Evolutionary conservation across 2,888 invertebrate species (phyloP), one percentile per base, ranked within the genome.

Genomic region (Heliconius cydno): DNA sequence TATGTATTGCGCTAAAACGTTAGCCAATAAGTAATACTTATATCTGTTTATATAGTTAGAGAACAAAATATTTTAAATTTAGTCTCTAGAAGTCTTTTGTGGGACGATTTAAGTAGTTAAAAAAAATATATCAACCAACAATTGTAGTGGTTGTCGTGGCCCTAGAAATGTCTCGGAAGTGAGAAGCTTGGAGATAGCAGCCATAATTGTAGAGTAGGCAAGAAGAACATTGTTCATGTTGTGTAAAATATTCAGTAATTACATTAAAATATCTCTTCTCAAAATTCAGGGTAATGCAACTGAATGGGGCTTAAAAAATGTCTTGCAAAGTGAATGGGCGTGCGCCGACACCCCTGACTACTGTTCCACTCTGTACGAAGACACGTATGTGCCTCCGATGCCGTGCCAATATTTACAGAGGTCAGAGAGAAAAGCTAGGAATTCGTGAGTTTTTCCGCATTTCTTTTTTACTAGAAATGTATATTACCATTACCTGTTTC

Each of bases 271-370:
- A 6, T 30, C 10, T n/a, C 12, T 71, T 22, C 15, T 46, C 34
- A 7, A 38, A 73, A 57, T 57, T 30, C 80, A 95, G 95, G 95
- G 95, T 15, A 94, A 95, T 84, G 86, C 90, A 72, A 95, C 95
- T 0, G 92, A 94, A 83, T 95, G 94, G 93, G 95, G 95, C 0
- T 85, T 95, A 78, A 87, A 87, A 66, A 90, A 91, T 63, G 88
- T 86, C 78, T 90, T 92, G 84, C 84, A 92, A 79, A 86, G 93
- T 79, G 92, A 94, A 83, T 96, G 95, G 95, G 89, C 90, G n/a
- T 93, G 94, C 83, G 92, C 93, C 1, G 92, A 92, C 70, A 90
- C 93, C 9, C 94, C 94, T 0, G 94, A 95, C 79, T 94, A 95
- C 84, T 85, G 84, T 12, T 88, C 90, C 0, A 87, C 91, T 0